Evolutionary conservation across 2,113 vertebrate species (phyloP), one percentile per base, ranked within the genome.

Genomic region (Leucoraja erinaceus): DNA sequence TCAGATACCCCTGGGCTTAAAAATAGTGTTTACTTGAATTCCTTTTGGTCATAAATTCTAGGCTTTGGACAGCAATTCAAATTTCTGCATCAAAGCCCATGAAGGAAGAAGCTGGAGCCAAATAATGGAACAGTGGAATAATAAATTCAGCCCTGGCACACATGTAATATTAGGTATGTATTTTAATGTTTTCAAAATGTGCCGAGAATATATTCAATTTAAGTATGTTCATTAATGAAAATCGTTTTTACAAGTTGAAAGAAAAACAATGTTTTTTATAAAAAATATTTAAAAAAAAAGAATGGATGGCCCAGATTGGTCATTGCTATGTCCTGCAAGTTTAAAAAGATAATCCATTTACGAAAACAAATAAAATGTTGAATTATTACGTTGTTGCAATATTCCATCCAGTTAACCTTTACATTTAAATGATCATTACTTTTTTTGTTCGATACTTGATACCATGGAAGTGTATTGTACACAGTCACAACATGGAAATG

Each of bases 51-150:
- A 47, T 47, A 47, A 47, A 47, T 5, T 93, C 25, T 93, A 97
- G 97, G 96, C 95, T 88, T 93, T 97, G 61, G 94, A 81, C 93
- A 96, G 90, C 93, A 97, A 94, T 47, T 97, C 97, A 0, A 18
- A 96, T 16, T 97, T 97, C 95, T 97, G 97, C 93, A 95, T 99
- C 93, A 97, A 96, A 95, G 95, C 95, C 77, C 97, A 98, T 33
- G 94, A 96, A 79, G 95, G 95, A 4, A 94, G 95, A 31, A 93
- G 95, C 0, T 94, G 97, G 90, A 94, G 94, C 92, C 94, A 93
- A 92, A 94, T 97, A 91, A 93, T 96, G 74, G 94, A 97, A 78
- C 96, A 98, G 68, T 99, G 98, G 98, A 97, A 94, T 70, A 97
- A 96, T 93, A 94, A 94, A 33, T 94, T 95, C 18, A 95, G 94